Evolutionary conservation across 2,888 invertebrate genomes (phyloP).

Genomic region (Drosophila neotestacea): DNA sequence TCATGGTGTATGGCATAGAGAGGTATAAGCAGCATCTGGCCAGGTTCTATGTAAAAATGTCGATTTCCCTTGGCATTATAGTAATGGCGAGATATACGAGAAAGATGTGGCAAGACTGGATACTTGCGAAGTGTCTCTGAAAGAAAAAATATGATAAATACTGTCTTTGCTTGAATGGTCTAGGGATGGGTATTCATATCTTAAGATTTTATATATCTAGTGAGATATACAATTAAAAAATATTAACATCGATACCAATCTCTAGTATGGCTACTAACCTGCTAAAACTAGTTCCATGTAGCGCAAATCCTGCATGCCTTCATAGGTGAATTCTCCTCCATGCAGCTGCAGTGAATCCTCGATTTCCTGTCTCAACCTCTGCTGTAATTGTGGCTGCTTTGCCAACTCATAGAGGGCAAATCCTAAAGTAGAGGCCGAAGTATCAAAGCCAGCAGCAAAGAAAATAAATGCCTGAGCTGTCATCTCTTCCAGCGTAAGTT

Average conservation of each 20-base stretch:
- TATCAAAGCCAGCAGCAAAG: slow-evolving; percentile 86
- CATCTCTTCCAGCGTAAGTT: slow-evolving; percentile 84
- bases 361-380: slow-evolving; percentile 85
- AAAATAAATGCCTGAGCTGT: slow-evolving; percentile 87
- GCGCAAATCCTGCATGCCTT: slow-evolving; percentile 82
- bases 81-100: slow-evolving; percentile 86
- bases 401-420: slow-evolving; percentile 86
- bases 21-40: slow-evolving; percentile 86
- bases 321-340: slow-evolving; percentile 84
- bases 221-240: too few species aligned
- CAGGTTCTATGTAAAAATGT: slow-evolving; percentile 86
- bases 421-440: slow-evolving; percentile 85
- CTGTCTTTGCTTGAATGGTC: too few species aligned
- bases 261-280: slow-evolving; percentile 74
- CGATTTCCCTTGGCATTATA: slow-evolving; percentile 85
- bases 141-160: too few species aligned
- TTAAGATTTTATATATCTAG: too few species aligned
- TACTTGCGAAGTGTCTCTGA: slow-evolving; percentile 87
- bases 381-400: slow-evolving; percentile 85
- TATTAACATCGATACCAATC: too few species aligned
- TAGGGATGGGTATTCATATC: too few species aligned
- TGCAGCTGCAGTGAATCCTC: slow-evolving; percentile 80
- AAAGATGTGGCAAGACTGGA: slow-evolving; percentile 86
- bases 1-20: slow-evolving; percentile 87
- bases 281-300: slow-evolving; percentile 86